Evolutionary conservation across 2,888 invertebrate species (phyloP), one percentile per base, ranked within the genome.

Genomic region (Idaea biselata): DNA sequence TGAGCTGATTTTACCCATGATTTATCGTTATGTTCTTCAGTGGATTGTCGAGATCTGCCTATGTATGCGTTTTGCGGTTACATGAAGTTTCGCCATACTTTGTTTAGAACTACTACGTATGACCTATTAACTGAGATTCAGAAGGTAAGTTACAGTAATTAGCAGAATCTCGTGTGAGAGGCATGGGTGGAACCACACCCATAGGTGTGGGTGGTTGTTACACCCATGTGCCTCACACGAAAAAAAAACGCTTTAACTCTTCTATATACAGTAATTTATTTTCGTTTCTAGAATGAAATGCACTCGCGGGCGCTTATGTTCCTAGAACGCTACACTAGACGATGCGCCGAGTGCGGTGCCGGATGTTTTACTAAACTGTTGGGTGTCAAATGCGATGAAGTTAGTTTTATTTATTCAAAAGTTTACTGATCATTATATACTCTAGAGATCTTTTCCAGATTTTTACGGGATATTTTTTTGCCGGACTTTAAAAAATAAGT

Each of bases 11-110:
- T 11, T 55, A 32, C 7, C 0, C n/a, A 18, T 31, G 16, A n/a
- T 32, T 33, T 25, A 5, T 25, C n/a, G 16, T 16, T 54, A 66
- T 61, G 58, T 17, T 54, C 81, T 82, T 31, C 69, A 94, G 94
- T 88, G 0, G 77, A 80, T 59, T 90, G 93, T 65, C 69, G 76
- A 53, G 93, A 94, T 74, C 78, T 95, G 14, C 95, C 95, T 0
- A 84, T 84, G 70, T 95, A 95, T 68, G 95, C 95, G 0, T 94
- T 93, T 32, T 95, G 95, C 69, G 94, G 94, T 3, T 93, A 93
- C 71, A 91, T 95, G 83, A 91, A 93, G 60, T 95, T 95, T 73
- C 89, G 92, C 58, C 90, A 94, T 66, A 78, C 92, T 0, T 77
- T 93, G 63, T 95, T 95, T 75, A 88, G 94, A 25, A 93, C 93